A percentile compares a stretch with the other conserved stretches of the same genome.
Conservation (phyloP, 2,888 invertebrate species). For the Folsomia candida region DNA sequence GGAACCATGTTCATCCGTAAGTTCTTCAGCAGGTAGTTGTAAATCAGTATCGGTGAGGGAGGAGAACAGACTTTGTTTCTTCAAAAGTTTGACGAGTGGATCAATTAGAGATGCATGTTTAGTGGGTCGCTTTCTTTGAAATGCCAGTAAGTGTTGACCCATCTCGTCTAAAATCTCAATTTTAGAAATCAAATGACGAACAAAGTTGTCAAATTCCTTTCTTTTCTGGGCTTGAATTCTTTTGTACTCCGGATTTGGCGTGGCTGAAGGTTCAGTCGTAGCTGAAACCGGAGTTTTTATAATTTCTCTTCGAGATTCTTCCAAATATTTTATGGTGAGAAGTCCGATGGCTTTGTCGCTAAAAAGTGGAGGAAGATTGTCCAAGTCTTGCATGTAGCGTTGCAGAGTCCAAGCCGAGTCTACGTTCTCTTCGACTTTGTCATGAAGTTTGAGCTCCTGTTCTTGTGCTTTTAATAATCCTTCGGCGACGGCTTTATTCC, state of each 20-base stretch:
- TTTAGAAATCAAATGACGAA: slow-evolving; percentile 29
- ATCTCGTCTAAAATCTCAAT: slow-evolving; percentile 39
- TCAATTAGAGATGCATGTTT: slow-evolving; percentile 13
- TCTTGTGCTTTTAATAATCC: slow-evolving; percentile 21
- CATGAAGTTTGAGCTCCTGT: background rate
- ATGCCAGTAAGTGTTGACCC: slow-evolving; percentile 19
- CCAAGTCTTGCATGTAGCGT: slow-evolving; percentile 9
- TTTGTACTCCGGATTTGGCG: slow-evolving; percentile 1
- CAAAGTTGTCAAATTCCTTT: slow-evolving; percentile 36
- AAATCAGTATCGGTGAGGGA: slow-evolving; percentile 34
- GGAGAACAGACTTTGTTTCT: slow-evolving; percentile 32
- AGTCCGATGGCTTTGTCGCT: slow-evolving; percentile 24
- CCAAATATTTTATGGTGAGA: slow-evolving; percentile 19
- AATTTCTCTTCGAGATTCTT: background rate
- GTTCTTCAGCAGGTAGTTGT: background rate
- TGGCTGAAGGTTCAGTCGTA: background rate
- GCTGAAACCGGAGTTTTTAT: no score
- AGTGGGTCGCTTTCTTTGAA: slow-evolving; percentile 24
- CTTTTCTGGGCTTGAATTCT: slow-evolving; percentile 20
- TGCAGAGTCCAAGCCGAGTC: background rate
- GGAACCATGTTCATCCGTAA: background rate
- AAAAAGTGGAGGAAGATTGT: slow-evolving; percentile 19
- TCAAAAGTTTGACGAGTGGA: slow-evolving; percentile 32
- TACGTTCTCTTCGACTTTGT: background rate
- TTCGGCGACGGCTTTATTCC: slow-evolving; percentile 26